Base-by-base conservation (phyloP, 2,888 invertebrate species). In the Odontomyia ornata region DNA sequence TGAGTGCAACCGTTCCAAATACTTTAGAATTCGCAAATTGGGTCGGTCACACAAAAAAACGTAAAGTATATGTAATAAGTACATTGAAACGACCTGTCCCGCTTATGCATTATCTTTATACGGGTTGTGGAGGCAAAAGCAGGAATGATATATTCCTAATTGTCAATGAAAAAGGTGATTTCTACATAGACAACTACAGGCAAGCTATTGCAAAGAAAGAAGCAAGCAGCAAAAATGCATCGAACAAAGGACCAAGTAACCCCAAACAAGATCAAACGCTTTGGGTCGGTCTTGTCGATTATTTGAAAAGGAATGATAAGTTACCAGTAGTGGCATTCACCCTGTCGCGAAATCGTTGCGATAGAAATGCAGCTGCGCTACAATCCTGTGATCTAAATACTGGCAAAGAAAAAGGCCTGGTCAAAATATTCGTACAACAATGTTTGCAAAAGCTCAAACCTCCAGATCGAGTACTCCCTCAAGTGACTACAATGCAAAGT, bases 1-100 rank as follows among this genome's bases (percentile, higher is more conserved):
- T 99, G 60, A 98, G 97, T 84, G 99, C 99, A 0, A 99, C 99
- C 0, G 99, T 99, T 27, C 99, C 99, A 0, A 99, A 99, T 86
- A 95, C 97, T 0, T 88, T 96, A 79, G 95, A 98, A 86, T 96
- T 99, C 87, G 99, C 99, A 0, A 93, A 95, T 84, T 96, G 96
- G 96, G 93, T 96, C 36, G 96, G 96, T 0, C 90, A 91, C 80
- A 95, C 93, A 0, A 95, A 95, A 86, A 92, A 94, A 82, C 91
- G 95, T 78, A 96, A 95, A 84, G 94, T 94, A 76, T 97, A 94
- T 84, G 99, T 99, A 0, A 95, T 99, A 13, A 96, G 94, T 78
- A 99, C 99, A 0, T 88, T 91, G 0, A 95, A 97, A 83, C 89
- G 99, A 76, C 99, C 99, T 0, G 97, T 99, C 0, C 99, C 99